Percentiles rank a stretch among this genome's conserved stretches.
Evolutionary conservation across 2,888 invertebrate genomes (phyloP).

Genomic region (Holacanthella duospinosa): DNA sequence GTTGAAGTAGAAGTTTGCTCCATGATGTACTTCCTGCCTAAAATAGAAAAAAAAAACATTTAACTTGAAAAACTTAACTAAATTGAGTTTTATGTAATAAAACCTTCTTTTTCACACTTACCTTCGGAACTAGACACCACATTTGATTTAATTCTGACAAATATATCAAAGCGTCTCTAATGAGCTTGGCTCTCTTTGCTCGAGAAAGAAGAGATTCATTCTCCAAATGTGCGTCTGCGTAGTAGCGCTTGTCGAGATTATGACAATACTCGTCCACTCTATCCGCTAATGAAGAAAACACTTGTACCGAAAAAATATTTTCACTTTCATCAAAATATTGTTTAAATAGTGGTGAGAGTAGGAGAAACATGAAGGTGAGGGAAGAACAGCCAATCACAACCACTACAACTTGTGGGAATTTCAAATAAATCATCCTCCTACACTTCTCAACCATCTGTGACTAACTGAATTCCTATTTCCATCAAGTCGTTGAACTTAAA

Average conservation of each 20-base stretch:
- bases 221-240: not conserved
- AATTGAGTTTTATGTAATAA: not conserved
- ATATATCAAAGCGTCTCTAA: slow-evolving; percentile 26
- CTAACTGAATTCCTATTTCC: too few species aligned
- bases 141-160: slow-evolving; percentile 30
- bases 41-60: not conserved
- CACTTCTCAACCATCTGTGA: too few species aligned
- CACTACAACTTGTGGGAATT: too few species aligned
- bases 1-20: slow-evolving; percentile 18
- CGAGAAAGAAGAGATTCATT: not conserved
- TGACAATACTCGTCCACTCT: not conserved
- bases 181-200: slow-evolving; percentile 17
- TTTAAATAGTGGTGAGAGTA: too few species aligned
- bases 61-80: too few species aligned
- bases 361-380: too few species aligned
- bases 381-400: too few species aligned
- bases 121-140: slow-evolving; percentile 37
- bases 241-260: not conserved
- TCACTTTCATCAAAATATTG: too few species aligned
- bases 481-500: too few species aligned
- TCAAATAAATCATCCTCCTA: too few species aligned
- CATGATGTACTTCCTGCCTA: slow-evolving; percentile 36
- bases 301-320: too few species aligned
- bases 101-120: slow-evolving; percentile 6
- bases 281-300: too few species aligned